phyloP scores from a whole-genome alignment of 2,797 vertebrate species.

The Channallabes apus region DNA sequence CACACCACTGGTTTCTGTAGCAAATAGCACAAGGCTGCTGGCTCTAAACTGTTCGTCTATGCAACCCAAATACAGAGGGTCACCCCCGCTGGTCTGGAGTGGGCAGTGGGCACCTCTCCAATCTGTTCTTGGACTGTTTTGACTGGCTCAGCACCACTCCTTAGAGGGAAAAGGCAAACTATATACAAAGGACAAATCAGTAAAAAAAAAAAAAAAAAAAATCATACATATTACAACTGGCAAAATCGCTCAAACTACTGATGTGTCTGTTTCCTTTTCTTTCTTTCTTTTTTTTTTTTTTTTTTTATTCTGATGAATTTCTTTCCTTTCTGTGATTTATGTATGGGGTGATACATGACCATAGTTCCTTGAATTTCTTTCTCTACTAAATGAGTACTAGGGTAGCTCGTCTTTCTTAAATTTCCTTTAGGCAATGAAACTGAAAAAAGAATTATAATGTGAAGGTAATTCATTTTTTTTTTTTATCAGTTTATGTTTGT shows the following conservation, averaged over 20 bases:
- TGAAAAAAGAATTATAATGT: conserved; percentile 80
- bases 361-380: conserved; percentile 69
- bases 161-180: conserved; percentile 69
- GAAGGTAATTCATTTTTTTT: conserved; percentile 79
- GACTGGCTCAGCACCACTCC: conserved; percentile 86
- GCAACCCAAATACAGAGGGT: conserved; percentile 89
- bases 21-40: conserved; percentile 94
- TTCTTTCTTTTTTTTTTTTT: conserved; percentile 83
- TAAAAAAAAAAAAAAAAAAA: conserved; percentile 47
- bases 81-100: conserved; percentile 82
- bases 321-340: conserved; percentile 76
- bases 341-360: conserved; percentile 76
- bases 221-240: conserved; percentile 93
- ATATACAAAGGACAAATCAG: conserved; percentile 63
- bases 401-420: conserved; percentile 88
- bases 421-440: conserved; percentile 77
- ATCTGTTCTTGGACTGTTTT: conserved; percentile 82
- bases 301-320: conserved; percentile 67
- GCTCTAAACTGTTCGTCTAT: conserved; percentile 98
- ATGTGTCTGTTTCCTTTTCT: conserved; percentile 78
- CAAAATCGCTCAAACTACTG: conserved; percentile 95
- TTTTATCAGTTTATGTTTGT: conserved; percentile 19
- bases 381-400: conserved; percentile 75
- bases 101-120: conserved; percentile 61
- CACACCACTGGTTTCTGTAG: conserved; percentile 94